phyloP scores from a whole-genome alignment of 2,797 vertebrate genomes.

The Steatocranus sp. region DNA sequence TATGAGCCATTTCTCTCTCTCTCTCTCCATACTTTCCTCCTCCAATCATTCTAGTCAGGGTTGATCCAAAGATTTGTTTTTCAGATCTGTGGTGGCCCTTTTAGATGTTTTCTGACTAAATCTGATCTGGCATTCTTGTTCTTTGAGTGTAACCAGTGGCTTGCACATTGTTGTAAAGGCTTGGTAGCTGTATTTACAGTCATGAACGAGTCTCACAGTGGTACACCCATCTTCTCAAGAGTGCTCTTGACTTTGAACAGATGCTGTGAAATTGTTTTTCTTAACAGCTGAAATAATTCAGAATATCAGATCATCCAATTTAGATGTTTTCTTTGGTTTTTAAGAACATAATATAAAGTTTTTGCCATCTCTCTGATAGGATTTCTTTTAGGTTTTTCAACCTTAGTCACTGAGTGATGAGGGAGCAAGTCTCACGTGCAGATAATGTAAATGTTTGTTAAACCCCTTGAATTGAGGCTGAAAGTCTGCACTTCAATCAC shows the following conservation, averaged over 20 bases:
- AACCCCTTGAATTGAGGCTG: no score
- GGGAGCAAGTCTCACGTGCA: no score
- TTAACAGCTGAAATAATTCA: background rate
- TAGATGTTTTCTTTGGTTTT: background rate
- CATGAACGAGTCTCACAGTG: background rate
- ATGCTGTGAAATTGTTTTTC: background rate
- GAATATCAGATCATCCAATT: fast-evolving
- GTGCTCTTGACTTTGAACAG: background rate
- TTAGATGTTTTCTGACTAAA: background rate
- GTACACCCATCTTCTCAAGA: background rate
- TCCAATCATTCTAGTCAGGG: background rate
- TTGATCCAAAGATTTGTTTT: background rate
- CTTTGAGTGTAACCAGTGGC: background rate
- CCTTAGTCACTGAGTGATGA: no score
- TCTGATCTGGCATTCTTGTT: background rate
- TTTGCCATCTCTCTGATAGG: background rate
- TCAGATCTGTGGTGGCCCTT: background rate
- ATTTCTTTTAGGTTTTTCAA: background rate
- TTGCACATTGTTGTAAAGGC: background rate
- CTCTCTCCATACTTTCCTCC: background rate
- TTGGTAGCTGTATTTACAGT: fast-evolving
- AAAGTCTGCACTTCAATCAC: background rate
- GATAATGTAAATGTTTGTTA: no score
- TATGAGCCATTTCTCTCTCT: background rate
- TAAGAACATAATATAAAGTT: background rate